A percentile compares a stretch with the other conserved stretches of the same genome.
Evolutionary conservation across 2,113 vertebrate species (phyloP).

Genomic region (Poeciliopsis prolifica): DNA sequence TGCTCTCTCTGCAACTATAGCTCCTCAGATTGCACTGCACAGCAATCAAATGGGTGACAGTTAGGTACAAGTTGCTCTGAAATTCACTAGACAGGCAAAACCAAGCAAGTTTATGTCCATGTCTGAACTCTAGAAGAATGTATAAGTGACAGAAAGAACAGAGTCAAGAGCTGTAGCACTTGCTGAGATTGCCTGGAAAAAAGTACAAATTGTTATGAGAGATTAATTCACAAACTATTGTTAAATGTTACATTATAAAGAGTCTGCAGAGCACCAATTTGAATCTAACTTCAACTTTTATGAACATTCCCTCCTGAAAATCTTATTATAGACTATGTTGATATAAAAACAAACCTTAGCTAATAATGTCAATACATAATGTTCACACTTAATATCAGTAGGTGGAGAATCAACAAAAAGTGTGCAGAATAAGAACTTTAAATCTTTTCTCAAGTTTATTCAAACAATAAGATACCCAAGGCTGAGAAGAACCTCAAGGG

Average conservation of each 20-base stretch:
- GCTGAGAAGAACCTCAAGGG: background rate
- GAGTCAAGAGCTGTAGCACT: background rate
- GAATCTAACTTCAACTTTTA: background rate
- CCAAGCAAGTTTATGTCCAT: slow-evolving; percentile 1
- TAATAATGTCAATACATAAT: background rate
- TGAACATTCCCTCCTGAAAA: background rate
- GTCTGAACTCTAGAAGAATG: background rate
- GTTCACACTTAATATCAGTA: background rate
- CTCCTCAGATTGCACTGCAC: slow-evolving; percentile 30
- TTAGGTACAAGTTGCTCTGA: slow-evolving; percentile 26
- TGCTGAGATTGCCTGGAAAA: background rate
- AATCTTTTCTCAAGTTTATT: background rate
- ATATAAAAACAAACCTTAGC: background rate
- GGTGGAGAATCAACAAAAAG: background rate
- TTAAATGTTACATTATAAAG: background rate
- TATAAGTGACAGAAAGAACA: background rate
- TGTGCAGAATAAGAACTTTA: background rate
- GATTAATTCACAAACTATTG: background rate
- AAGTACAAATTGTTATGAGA: background rate
- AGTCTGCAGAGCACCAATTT: background rate
- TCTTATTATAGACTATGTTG: background rate
- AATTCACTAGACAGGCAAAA: slow-evolving; percentile 28
- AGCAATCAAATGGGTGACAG: slow-evolving; percentile 31
- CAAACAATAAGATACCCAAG: background rate
- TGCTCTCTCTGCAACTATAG: slow-evolving; percentile 26